Evolutionary conservation across 2,113 vertebrate genomes (phyloP), one percentile per base, ranked within the genome.

Genomic region (Oostethus manadensis): DNA sequence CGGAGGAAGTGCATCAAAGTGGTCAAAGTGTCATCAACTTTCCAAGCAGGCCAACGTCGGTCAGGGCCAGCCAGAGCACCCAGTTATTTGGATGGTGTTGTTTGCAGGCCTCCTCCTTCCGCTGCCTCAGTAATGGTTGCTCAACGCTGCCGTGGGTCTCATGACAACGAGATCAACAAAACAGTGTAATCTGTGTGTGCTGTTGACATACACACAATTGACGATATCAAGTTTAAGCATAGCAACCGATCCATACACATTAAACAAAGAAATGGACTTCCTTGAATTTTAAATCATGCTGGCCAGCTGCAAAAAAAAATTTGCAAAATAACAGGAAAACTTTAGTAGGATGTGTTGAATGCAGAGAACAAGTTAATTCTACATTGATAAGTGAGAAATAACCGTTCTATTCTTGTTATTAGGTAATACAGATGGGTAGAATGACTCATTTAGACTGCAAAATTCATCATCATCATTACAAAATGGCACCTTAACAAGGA

Each of bases 111-210:
- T 33, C 29, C 7, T 54, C 51, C 29, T 38, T 9, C 29, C 2
- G 51, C 26, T 38, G 17, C 51, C 29, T 35, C 29, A n/a, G 50
- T 65, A 53, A 55, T 33, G 38, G 51, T 62, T 56, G 62, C 66
- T 68, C 59, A 61, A 20, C 58, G 62, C 74, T 46, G 47, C 47
- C 33, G 62, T 54, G 64, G 73, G 61, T 63, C 62, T 77, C 80
- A 80, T 84, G 82, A 80, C 82, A 80, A 84, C 83, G 65, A 49
- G 54, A 72, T 73, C 77, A 83, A 84, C 81, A 81, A 66, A 81
- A 53, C 22, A 7, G 15, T 54, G 29, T 72, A 47, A 44, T 51
- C 33, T 51, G 23, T 51, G 58, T 67, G 42, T 55, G 16, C 44
- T 18, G 45, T 66, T 62, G 70, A 78, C 71, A 70, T 81, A 57